Base-by-base conservation (phyloP, 2,113 vertebrate species). In the Mormoops blainvillei region DNA sequence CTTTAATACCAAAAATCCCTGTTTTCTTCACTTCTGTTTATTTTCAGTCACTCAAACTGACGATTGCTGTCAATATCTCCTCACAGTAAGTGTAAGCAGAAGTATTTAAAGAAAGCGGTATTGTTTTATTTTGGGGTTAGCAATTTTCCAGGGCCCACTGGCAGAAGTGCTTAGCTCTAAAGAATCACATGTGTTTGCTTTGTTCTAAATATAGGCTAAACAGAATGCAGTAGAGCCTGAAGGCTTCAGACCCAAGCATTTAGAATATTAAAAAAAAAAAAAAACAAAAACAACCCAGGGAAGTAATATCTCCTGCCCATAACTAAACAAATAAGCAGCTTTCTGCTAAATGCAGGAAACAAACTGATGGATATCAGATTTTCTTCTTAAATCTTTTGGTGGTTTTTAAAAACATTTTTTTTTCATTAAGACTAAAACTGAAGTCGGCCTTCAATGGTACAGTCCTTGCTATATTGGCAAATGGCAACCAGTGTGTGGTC, bases 111-210 rank as follows among this genome's bases (percentile, higher is more conserved):
- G 97, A 97, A 98, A 97, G 94, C 90, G 3, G 94, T 93, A 96
- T 98, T 98, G 97, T 98, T 98, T 98, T 97, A 98, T 97, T 97
- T 98, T 86, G 94, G 96, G 95, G 89, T 96, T 98, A 97, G 95
- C 97, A 97, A 97, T 96, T 98, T 97, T 98, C 97, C 92, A 95
- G 95, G 94, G 90, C 94, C 70, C 87, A 85, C 48, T 97, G 97
- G 95, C 94, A 95, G 80, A 96, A 97, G 92, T 65, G 93, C 95
- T 97, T 89, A 87, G 93, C 86, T 94, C 78, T 97, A 96, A 97
- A 97, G 94, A 94, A 94, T 97, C 28, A 63, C 83, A 91, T 96
- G 94, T 96, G 94, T 96, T 95, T 95, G 93, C 97, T 98, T 97
- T 98, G 95, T 97, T 97, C 96, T 97, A 97, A 97, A 97, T 97